Evolutionary conservation across 1,140 invertebrate species (phyloP).

Genomic region (Panagrolaimus sp.): DNA sequence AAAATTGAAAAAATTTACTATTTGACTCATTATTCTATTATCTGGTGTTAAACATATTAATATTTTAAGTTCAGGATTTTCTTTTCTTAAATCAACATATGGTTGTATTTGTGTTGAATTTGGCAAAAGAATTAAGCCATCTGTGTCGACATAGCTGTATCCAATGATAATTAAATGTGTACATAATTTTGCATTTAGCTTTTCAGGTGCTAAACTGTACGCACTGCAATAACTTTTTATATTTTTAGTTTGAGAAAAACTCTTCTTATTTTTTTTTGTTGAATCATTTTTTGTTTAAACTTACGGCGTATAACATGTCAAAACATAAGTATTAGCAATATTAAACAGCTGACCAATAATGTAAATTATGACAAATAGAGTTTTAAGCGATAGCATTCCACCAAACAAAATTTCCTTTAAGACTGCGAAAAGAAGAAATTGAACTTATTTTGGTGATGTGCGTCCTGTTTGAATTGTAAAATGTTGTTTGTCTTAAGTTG

Average conservation of each 20-base stretch:
- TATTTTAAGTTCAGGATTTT: constrained; percentile 27
- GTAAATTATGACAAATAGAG: too few relatives aligned
- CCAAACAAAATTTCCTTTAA: too few relatives aligned
- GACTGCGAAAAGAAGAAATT: too few relatives aligned
- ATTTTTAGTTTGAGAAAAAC: neutral
- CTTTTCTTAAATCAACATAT: constrained; percentile 25
- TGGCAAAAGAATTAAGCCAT: constrained; percentile 25
- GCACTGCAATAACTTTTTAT: neutral
- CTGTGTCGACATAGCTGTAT: constrained; percentile 9
- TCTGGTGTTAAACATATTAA: constrained; percentile 29
- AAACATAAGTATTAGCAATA: neutral
- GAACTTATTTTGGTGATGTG: too few relatives aligned
- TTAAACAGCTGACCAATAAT: too few relatives aligned
- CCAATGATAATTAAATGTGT: constrained; percentile 36
- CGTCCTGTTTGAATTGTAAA: too few relatives aligned
- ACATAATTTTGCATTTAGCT: constrained; percentile 32
- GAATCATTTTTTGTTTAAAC: constrained; percentile 9
- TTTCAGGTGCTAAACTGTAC: constrained; percentile 17
- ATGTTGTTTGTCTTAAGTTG: too few relatives aligned
- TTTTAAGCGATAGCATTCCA: too few relatives aligned
- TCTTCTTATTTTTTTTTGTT: neutral
- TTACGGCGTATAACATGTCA: constrained; percentile 12
- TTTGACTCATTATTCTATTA: constrained; percentile 30
- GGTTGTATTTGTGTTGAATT: neutral
- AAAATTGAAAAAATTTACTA: constrained; percentile 23